Evolutionary conservation across 2,888 invertebrate species (phyloP), one percentile per base, ranked within the genome.

Genomic region (Scaptomyza tumidula): DNA sequence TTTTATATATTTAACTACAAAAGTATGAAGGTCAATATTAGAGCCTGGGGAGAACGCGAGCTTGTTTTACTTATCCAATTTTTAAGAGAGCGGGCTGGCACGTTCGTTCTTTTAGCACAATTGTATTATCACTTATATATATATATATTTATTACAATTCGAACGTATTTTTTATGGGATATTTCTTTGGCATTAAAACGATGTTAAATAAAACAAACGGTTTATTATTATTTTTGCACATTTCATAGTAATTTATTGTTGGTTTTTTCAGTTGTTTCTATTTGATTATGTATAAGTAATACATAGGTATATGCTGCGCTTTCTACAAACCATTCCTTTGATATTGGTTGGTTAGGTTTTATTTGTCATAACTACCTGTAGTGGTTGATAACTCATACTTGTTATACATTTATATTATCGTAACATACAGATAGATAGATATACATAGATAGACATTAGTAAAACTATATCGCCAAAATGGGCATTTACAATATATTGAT

Each of bases 161-260:
- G 19, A 19, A 19, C 19, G 2, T 19, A 1, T 19, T 19, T 19
- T 19, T 19, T 19, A 2, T 19, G 19, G 19, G 19, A 19, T 19
- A 19, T 19, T 19, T 19, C 2, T 19, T 19, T 19, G 1, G 2
- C 19, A 19, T 19, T 19, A 19, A 24, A 24, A 24, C 24, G 24
- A 24, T 4, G 5, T 24, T 4, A 37, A 31, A 39, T 24, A 2
- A 3, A 19, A 19, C 11, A 3, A 16, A 27, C 11, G n/a, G 5
- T 11, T 61, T 45, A 9, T 24, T 39, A 19, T 50, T 66, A 48
- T 80, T 66, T 68, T 70, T 70, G 60, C 80, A 80, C 88, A 78
- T 74, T 77, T 84, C 64, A 66, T 64, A 77, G 50, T 79, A 60
- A 61, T 77, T 82, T 82, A 4, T 87, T 82, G 73, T 87, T 87